Percentiles rank a stretch among this genome's conserved stretches.
These are phyloP conservation scores for Polyodon spathula DNA, from an alignment of 2,113 vertebrate species.

Conservation along the genomic window DNA sequence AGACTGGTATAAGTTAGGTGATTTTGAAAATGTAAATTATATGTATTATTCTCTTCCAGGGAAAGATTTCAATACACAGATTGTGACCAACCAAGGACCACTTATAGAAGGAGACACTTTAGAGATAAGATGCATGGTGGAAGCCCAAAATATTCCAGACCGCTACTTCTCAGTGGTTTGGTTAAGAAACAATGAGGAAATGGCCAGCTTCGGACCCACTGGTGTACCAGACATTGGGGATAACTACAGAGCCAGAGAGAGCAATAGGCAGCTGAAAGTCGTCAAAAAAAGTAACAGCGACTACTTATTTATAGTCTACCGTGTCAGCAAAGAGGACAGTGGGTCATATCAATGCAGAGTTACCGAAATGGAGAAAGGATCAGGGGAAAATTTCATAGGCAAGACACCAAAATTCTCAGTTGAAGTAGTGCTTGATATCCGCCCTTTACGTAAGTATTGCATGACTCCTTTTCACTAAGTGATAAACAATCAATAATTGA, in stretches of 20 bases:
- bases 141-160: conserved; percentile 24
- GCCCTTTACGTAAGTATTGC: conserved; percentile 38
- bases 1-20: too few species aligned
- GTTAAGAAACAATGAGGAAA: conserved; percentile 35
- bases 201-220: conserved; percentile 50
- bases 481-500: too few species aligned
- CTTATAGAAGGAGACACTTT: conserved; percentile 55
- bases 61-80: conserved; percentile 39
- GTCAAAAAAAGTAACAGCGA: conserved; percentile 38
- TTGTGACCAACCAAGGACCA: conserved; percentile 17
- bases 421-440: conserved; percentile 29
- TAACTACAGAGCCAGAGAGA: conserved; percentile 36
- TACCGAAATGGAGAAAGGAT: conserved; percentile 38
- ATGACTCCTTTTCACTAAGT: too few species aligned
- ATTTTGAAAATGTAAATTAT: too few species aligned
- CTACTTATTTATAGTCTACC: conserved; percentile 53
- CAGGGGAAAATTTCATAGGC: conserved; percentile 30
- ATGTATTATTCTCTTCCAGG: conserved; percentile 24
- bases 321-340: conserved; percentile 47
- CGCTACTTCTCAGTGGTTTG: conserved; percentile 57
- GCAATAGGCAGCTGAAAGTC: conserved; percentile 47
- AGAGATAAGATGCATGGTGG: conserved; percentile 48
- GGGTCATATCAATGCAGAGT: conserved; percentile 61
- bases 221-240: conserved; percentile 46
- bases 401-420: conserved; percentile 33